A percentile compares a stretch with the other conserved stretches of the same genome.
These are phyloP conservation scores for Heliconius hortense DNA, from an alignment of 2,888 invertebrate species.

Conservation along the genomic window DNA sequence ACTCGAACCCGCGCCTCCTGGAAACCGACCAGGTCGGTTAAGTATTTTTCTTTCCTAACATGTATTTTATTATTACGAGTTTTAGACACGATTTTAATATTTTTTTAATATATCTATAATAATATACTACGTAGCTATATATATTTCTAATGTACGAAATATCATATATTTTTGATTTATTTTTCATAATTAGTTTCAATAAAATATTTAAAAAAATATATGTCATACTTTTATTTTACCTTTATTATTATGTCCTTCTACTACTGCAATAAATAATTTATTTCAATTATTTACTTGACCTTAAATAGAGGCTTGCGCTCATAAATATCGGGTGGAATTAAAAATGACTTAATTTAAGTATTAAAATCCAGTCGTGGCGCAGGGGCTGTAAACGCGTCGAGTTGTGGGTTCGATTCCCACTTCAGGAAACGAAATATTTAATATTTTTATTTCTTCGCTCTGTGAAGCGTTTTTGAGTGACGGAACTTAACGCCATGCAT, in stretches of 20 bases:
- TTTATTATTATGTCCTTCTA: not conserved
- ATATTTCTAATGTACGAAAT: not conserved
- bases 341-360: not conserved
- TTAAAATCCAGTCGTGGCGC: not conserved
- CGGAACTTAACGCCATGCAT: no score
- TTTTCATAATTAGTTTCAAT: not conserved
- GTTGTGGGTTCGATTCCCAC: no score
- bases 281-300: not conserved
- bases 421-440: no score
- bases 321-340: not conserved
- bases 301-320: not conserved
- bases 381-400: no score
- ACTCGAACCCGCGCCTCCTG: no score
- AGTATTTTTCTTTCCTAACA: no score
- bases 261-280: not conserved
- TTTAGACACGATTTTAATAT: not conserved
- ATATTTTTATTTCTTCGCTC: no score
- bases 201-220: not conserved
- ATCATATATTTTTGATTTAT: not conserved
- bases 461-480: no score
- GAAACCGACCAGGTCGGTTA: no score
- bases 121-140: not conserved
- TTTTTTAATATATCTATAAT: not conserved
- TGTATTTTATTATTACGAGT: no score
- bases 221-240: not conserved